Evolutionary conservation across 2,888 invertebrate genomes (phyloP).

Genomic region (Nudaria mundana): DNA sequence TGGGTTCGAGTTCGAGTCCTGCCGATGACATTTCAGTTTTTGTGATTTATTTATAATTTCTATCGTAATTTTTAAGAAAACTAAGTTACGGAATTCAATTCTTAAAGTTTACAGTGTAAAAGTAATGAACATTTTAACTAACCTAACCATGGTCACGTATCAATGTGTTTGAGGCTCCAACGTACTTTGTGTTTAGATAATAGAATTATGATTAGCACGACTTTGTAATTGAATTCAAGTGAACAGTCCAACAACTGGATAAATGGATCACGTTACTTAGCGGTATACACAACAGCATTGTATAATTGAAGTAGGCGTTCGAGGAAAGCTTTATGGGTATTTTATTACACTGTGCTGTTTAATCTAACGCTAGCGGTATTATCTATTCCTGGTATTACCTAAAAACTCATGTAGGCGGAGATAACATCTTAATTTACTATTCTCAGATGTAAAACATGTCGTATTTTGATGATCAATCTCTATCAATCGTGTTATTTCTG

Average conservation of each 20-base stretch:
- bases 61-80: too few species aligned
- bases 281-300: conserved; percentile 19
- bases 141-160: conserved; percentile 31
- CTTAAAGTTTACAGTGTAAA: background rate
- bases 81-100: background rate
- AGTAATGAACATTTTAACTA: conserved; percentile 8
- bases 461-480: too few species aligned
- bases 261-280: conserved; percentile 26
- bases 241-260: conserved; percentile 16
- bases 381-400: too few species aligned
- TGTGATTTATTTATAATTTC: too few species aligned
- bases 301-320: conserved; percentile 24
- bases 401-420: too few species aligned
- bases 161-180: conserved; percentile 20
- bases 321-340: conserved; percentile 12
- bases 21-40: too few species aligned
- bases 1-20: too few species aligned
- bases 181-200: conserved; percentile 25
- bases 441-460: too few species aligned
- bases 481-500: too few species aligned
- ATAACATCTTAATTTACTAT: too few species aligned
- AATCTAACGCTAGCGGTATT: too few species aligned
- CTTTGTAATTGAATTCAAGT: conserved; percentile 32
- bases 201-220: conserved; percentile 35
- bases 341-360: conserved; percentile 17